Evolutionary conservation across 2,888 invertebrate species (phyloP).

Genomic region (Crepidodera aurea): DNA sequence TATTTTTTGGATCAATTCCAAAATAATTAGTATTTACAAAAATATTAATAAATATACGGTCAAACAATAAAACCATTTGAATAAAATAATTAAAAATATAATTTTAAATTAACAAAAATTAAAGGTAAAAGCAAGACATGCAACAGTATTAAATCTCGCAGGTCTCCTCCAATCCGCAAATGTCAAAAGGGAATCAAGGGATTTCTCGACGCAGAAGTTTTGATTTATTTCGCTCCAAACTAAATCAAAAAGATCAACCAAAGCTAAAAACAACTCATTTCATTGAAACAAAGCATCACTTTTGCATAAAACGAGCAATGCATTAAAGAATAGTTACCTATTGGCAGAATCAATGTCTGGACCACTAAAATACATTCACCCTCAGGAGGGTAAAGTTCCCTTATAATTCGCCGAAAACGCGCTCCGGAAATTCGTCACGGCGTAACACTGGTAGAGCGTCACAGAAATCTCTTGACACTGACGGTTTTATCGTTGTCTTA

Average conservation of each 20-base stretch:
- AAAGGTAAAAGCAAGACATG: neutral
- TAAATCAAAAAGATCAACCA: neutral
- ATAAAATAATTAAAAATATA: too few species aligned
- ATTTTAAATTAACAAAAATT: neutral
- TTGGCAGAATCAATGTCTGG: conserved; percentile 20
- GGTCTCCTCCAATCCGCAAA: conserved; percentile 12
- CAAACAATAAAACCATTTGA: too few species aligned
- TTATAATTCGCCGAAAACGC: conserved; percentile 17
- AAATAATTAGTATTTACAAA: too few species aligned
- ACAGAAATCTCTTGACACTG: conserved; percentile 30
- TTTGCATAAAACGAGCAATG: neutral
- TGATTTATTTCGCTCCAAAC: conserved; percentile 5
- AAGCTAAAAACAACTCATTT: neutral
- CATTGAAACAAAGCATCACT: neutral
- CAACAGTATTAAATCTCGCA: conserved; percentile 19
- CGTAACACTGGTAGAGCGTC: neutral
- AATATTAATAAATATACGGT: too few species aligned
- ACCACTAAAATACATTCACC: conserved; percentile 31
- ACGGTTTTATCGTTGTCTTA: conserved; percentile 30
- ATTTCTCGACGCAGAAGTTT: conserved; percentile 3
- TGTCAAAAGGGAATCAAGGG: conserved; percentile 22
- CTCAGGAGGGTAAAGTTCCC: conserved; percentile 23
- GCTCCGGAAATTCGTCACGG: conserved; percentile 23
- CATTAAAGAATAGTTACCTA: conserved; percentile 12
- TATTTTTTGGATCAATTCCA: neutral